Base-by-base conservation (phyloP, 2,113 vertebrate genomes). In the Pimephales promelas region DNA sequence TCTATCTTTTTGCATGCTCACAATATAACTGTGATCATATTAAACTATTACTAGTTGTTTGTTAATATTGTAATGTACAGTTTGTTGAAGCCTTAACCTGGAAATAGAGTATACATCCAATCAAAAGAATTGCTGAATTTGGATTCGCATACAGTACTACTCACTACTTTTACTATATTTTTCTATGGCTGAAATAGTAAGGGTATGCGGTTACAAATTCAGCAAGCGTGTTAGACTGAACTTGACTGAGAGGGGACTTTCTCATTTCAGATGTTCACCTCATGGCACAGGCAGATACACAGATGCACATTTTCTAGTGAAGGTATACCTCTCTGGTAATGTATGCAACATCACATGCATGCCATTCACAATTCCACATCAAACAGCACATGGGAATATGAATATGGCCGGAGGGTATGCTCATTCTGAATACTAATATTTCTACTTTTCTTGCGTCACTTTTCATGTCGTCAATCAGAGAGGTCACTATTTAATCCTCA, bases 331-430 rank as follows among this genome's bases (percentile, higher is more conserved):
- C 13, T 34, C 52, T 57, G 66, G 34, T 5, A 2, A 47, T 34
- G 20, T 40, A 54, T 79, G 16, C 66, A 36, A 5, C 34, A 49
- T 52, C 43, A 57, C 54, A 62, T 11, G 18, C 45, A 81, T 36
- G 24, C 66, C 40, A 18, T 40, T 70, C 22, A 68, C 14, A 54
- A 22, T 28, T 62, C 13, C 28, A 18, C 11, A 36, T 36, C 40
- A 57, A 43, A 85, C 28, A 61, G 66, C 20, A 8, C 26, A 82
- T 52, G 20, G 9, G 3, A 56, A 59, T 49, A 7, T 76, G 24
- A 81, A 82, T 24, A 54, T 61, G 71, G 24, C 71, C 76, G 40
- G 61, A 68, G 79, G 72, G 34, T 70, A 10, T 47, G 34, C 70
- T 66, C 24, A 49, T 82, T 77, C 57, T 26, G 47, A 85, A 22